These are phyloP conservation scores for Eupristina koningsbergeri DNA, from an alignment of 1,140 invertebrate genomes.

Conservation along the genomic window DNA sequence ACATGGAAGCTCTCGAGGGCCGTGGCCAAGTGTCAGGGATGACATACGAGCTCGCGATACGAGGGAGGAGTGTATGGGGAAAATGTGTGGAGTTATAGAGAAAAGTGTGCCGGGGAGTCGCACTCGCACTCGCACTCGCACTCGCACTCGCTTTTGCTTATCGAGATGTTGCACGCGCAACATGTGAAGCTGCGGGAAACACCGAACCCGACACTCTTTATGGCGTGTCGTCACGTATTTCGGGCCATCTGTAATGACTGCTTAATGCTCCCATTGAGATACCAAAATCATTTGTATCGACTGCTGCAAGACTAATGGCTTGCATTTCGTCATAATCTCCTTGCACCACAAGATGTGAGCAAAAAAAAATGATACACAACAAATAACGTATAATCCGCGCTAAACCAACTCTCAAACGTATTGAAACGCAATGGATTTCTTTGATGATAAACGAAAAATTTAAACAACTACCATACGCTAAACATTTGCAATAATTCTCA, in stretches of 20 bases:
- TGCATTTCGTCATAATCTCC: slow-evolving; percentile 16
- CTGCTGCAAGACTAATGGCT: slow-evolving; percentile 7
- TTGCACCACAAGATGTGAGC: too few relatives aligned
- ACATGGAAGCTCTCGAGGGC: not conserved
- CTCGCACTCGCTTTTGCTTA: too few relatives aligned
- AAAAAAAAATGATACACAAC: too few relatives aligned
- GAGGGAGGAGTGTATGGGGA: not conserved
- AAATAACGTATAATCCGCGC: too few relatives aligned
- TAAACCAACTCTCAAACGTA: too few relatives aligned
- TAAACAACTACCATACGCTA: not conserved
- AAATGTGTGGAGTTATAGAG: not conserved
- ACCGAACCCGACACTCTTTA: slow-evolving; percentile 58
- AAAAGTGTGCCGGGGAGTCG: slow-evolving; percentile 19
- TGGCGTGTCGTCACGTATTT: slow-evolving; percentile 63
- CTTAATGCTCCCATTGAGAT: slow-evolving; percentile 70
- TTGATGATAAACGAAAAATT: too few relatives aligned
- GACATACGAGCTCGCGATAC: slow-evolving; percentile 45
- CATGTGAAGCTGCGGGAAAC: slow-evolving; percentile 29
- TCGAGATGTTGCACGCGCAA: slow-evolving; percentile 14
- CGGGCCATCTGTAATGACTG: slow-evolving; percentile 71
- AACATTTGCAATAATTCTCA: not conserved
- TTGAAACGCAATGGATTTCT: too few relatives aligned
- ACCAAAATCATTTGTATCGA: slow-evolving; percentile 54
- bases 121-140: too few relatives aligned
- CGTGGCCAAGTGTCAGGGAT: slow-evolving; percentile 47